Evolutionary conservation across 2,113 vertebrate genomes (phyloP).

Genomic region (Dasyornis broadbenti): DNA sequence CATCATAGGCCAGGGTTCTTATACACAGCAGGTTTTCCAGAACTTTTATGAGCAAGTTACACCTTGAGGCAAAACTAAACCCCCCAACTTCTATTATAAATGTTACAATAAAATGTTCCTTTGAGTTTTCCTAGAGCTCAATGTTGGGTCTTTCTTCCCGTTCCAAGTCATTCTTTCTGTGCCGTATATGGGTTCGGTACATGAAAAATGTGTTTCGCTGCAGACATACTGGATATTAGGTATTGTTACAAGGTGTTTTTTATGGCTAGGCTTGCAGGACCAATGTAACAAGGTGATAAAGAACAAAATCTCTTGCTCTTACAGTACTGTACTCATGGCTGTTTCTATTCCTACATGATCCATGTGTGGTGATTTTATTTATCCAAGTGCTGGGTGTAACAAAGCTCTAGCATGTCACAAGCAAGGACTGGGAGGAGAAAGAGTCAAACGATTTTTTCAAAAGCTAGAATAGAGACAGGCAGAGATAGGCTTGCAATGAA

Average conservation of each 20-base stretch:
- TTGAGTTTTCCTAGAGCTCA: conserved; percentile 53
- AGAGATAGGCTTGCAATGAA: background rate
- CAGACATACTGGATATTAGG: conserved; percentile 24
- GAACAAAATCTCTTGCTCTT: background rate
- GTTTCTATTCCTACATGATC: background rate
- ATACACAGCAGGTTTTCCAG: conserved; percentile 56
- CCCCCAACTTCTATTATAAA: conserved; percentile 60
- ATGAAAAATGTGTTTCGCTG: background rate
- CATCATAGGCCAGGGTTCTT: conserved; percentile 68
- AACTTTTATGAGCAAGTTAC: conserved; percentile 61
- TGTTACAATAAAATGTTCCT: conserved; percentile 59
- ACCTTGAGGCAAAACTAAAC: conserved; percentile 63
- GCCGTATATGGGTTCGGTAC: background rate
- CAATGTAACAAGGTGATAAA: conserved; percentile 20
- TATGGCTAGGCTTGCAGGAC: background rate
- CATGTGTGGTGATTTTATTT: background rate
- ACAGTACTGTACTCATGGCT: background rate
- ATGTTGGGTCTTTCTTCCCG: conserved; percentile 40
- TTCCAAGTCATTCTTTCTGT: conserved; percentile 61
- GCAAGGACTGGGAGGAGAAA: background rate
- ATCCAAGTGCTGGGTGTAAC: background rate
- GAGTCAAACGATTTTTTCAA: background rate
- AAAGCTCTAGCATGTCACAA: background rate
- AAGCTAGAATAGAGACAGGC: background rate
- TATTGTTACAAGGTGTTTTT: conserved; percentile 5